Base-by-base conservation (phyloP, 2,888 invertebrate species). In the Melanostoma scalare region DNA sequence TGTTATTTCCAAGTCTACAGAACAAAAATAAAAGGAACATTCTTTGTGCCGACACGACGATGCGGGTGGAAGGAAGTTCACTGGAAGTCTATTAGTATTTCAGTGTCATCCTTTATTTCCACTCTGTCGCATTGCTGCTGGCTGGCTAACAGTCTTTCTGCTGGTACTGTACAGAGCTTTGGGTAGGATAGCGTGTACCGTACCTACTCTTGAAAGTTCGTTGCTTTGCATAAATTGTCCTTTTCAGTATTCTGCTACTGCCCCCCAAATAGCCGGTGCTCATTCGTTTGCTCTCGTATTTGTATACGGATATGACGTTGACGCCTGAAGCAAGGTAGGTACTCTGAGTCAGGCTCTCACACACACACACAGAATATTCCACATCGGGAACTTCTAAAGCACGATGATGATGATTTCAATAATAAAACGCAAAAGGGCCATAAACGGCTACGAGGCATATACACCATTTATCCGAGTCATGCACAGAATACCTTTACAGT, bases 171-270 rank as follows among this genome's bases (percentile, higher is more conserved):
- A 20, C 31, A 0, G 31, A 60, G 55, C 76, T 48, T 63, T 44
- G 61, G 10, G 60, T 65, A 61, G 60, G 67, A 55, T 71, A 75
- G 63, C 44, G 5, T 6, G 55, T 4, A 20, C 9, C 30, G 61
- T n/a, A 10, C 50, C 40, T 75, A 75, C 65, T 76, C 60, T 65
- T 53, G 6, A 74, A 74, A 79, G 79, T 79, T 84, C 84, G 74
- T 84, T 84, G 79, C 74, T 84, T 79, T 84, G 74, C 84, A 84
- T 84, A 84, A 84, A 84, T 84, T 79, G 79, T 84, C 84, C 84
- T 84, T 84, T 84, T 71, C 79, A 79, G 67, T 53, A 30, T 73
- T 72, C 20, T 42, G 30, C 33, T 46, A 36, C 53, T 31, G 20
- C 52, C 31, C 40, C 36, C 38, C n/a, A 31, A 33, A 35, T 53